Evolutionary conservation across 2,113 vertebrate species (phyloP).

Genomic region (Mesocricetus auratus): DNA sequence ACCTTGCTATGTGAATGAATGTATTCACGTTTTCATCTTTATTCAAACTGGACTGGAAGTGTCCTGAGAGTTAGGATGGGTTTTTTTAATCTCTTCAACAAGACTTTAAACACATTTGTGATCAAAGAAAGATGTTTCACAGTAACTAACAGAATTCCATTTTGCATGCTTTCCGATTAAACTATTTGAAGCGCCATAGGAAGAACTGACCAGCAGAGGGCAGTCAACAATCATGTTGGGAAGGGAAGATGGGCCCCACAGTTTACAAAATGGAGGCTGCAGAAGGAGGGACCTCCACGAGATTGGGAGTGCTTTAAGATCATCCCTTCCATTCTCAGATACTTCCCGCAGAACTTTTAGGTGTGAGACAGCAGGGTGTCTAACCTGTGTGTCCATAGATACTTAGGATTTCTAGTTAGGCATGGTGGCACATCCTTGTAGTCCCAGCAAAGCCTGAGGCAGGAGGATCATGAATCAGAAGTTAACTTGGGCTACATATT

Average conservation of each 20-base stretch:
- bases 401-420: background rate
- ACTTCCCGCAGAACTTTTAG: background rate
- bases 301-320: background rate
- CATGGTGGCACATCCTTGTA: background rate
- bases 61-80: background rate
- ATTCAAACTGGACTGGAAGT: background rate
- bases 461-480: background rate
- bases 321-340: background rate
- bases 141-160: background rate
- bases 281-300: background rate
- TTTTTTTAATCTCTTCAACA: background rate
- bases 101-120: background rate
- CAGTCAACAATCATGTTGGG: conserved; percentile 15
- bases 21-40: conserved; percentile 11
- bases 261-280: conserved; percentile 77
- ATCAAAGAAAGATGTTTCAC: background rate
- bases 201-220: conserved; percentile 74
- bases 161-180: background rate
- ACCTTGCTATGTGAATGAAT: background rate
- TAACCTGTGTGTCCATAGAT: background rate
- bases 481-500: background rate
- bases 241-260: background rate
- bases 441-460: background rate
- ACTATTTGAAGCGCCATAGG: background rate
- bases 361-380: background rate